Conservation (phyloP, 2,888 invertebrate species). For the Hermodice carunculata region DNA sequence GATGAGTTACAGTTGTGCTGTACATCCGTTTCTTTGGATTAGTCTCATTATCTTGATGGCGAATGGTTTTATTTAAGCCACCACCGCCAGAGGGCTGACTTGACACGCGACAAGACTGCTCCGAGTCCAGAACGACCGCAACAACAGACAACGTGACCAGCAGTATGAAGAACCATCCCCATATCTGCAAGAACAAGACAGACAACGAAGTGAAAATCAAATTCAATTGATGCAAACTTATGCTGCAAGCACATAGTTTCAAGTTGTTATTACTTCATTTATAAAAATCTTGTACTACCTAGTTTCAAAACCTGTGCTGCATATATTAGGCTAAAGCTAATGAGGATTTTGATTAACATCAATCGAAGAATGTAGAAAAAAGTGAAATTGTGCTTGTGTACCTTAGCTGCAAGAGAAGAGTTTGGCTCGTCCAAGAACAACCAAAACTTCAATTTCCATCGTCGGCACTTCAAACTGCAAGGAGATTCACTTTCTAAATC, state of each 20-base stretch:
- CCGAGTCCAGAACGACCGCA: constrained; percentile 34
- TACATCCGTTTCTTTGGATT: not conserved
- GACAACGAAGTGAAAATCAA: no score
- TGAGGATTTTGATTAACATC: no score
- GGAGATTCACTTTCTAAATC: no score
- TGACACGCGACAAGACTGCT: constrained; percentile 32
- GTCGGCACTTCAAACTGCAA: no score
- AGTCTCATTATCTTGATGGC: not conserved
- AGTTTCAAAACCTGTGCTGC: no score
- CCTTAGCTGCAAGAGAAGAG: constrained; percentile 7
- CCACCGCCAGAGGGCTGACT: not conserved
- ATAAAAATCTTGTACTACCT: no score
- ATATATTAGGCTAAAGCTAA: no score
- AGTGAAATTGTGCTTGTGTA: not conserved
- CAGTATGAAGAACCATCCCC: constrained; percentile 14
- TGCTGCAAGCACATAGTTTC: no score
- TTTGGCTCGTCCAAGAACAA: constrained; percentile 12
- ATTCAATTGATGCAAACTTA: no score
- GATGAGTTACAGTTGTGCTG: constrained; percentile 2
- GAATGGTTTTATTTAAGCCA: not conserved
- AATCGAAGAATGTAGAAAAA: no score
- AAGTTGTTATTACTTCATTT: no score
- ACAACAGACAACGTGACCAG: constrained; percentile 14
- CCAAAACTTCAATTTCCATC: no score
- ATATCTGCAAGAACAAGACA: constrained; percentile 10